Percentiles rank a stretch among this genome's conserved stretches.
Evolutionary conservation across 2,888 invertebrate species (phyloP).

Genomic region (Phymatocera aterrima): DNA sequence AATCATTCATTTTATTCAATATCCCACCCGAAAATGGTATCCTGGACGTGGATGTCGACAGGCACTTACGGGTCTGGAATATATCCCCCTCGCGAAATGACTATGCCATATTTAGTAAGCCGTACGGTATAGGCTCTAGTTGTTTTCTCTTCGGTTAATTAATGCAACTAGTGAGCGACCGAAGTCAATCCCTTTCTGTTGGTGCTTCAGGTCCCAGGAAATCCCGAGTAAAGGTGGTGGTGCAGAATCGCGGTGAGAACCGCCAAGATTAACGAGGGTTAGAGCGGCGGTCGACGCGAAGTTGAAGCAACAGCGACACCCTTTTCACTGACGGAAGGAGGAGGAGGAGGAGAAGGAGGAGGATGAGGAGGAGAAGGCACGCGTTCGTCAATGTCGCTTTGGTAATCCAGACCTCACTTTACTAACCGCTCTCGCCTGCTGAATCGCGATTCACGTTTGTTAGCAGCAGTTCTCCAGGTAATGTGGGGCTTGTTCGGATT

Average conservation of each 20-base stretch:
- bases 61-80: not conserved
- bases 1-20: not conserved
- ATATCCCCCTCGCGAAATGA: too few relatives aligned
- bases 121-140: not conserved
- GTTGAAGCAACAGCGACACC: slow-evolving; percentile 9
- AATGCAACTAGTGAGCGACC: slow-evolving; percentile 62
- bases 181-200: not conserved
- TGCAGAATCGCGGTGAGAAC: not conserved
- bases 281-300: not conserved
- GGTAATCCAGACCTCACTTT: slow-evolving; percentile 28
- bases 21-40: not conserved
- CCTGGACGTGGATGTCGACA: too few relatives aligned
- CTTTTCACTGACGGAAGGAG: slow-evolving; percentile 32
- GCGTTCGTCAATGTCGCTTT: slow-evolving; percentile 38
- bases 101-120: too few relatives aligned
- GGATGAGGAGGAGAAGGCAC: not conserved
- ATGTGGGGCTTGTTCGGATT: slow-evolving; percentile 19
- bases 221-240: slow-evolving; percentile 1
- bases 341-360: too few relatives aligned
- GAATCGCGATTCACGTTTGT: slow-evolving; percentile 28
- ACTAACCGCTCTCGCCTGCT: not conserved
- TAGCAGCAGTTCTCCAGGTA: slow-evolving; percentile 5
- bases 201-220: not conserved
- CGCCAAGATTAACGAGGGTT: slow-evolving; percentile 34
- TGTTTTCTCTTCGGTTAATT: slow-evolving; percentile 60